phyloP scores from a whole-genome alignment of 1,140 invertebrate genomes.

The Drosophila truncata region DNA sequence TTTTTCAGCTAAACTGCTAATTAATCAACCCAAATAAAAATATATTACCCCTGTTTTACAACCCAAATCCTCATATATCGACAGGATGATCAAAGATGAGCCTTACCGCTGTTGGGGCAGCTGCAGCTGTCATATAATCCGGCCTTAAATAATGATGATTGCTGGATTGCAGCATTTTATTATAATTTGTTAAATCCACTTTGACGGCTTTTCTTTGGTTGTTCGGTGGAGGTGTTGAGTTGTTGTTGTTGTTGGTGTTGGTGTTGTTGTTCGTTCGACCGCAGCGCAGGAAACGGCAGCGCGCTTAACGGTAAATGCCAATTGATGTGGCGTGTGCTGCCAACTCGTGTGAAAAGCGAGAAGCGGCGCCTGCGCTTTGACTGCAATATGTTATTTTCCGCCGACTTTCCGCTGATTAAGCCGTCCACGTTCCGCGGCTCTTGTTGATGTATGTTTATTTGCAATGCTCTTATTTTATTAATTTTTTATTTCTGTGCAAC shows the following conservation, averaged over 20 bases:
- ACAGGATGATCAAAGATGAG: conserved; percentile 45
- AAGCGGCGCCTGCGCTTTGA: conserved; percentile 74
- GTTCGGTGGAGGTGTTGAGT: conserved; percentile 54
- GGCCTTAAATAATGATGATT: conserved; percentile 94
- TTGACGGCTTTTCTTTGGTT: conserved; percentile 81
- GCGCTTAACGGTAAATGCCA: conserved; percentile 62
- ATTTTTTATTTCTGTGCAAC: conserved; percentile 27
- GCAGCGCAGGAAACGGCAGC: conserved; percentile 40
- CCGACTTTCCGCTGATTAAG: conserved; percentile 59
- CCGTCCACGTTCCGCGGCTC: conserved; percentile 34
- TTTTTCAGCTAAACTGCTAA: background rate
- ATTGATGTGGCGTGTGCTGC: conserved; percentile 61
- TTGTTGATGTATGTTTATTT: conserved; percentile 42
- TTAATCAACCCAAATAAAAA: background rate
- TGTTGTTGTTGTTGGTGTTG: conserved; percentile 16
- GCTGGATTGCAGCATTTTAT: conserved; percentile 92
- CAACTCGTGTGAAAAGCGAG: conserved; percentile 76
- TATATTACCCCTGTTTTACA: background rate
- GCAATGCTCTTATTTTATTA: conserved; percentile 36
- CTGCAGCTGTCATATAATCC: conserved; percentile 95
- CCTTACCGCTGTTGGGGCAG: conserved; percentile 94
- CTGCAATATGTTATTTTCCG: conserved; percentile 33
- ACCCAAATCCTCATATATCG: background rate
- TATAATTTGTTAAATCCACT: conserved; percentile 85
- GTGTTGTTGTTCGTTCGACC: conserved; percentile 9